These are phyloP conservation scores for Panzeria rudis DNA, from an alignment of 2,888 invertebrate species.

Conservation along the genomic window DNA sequence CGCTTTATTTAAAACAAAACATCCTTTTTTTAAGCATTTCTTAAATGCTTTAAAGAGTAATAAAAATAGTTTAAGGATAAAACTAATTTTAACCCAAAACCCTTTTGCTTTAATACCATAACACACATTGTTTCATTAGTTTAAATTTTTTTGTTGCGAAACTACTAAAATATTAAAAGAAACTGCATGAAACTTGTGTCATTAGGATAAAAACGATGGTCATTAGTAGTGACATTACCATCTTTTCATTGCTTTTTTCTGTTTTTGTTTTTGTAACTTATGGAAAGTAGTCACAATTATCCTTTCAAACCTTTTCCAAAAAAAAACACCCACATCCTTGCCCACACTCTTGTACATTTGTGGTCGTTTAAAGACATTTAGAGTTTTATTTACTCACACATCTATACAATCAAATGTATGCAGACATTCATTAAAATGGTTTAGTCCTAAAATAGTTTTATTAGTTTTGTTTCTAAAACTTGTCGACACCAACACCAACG, in stretches of 20 bases:
- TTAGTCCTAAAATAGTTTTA: slow-evolving; percentile 61
- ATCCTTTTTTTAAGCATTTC: background rate
- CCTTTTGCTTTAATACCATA: background rate
- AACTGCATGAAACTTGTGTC: slow-evolving; percentile 77
- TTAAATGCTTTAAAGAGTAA: too few relatives aligned
- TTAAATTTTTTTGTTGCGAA: background rate
- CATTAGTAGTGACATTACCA: slow-evolving; percentile 78
- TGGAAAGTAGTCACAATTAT: slow-evolving; percentile 40
- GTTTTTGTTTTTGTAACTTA: slow-evolving; percentile 10
- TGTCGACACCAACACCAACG: slow-evolving; percentile 19
- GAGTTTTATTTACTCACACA: background rate
- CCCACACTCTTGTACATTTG: slow-evolving; percentile 1
- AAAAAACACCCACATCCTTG: background rate
- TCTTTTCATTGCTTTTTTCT: slow-evolving; percentile 34
- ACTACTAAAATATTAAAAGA: slow-evolving; percentile 41
- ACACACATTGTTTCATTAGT: slow-evolving; percentile 28
- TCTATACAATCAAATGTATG: background rate
- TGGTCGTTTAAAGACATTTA: background rate
- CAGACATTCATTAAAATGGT: slow-evolving; percentile 34
- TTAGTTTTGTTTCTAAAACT: slow-evolving; percentile 44
- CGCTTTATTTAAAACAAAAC: too few relatives aligned
- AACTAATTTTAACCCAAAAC: slow-evolving; percentile 26
- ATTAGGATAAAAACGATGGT: slow-evolving; percentile 80
- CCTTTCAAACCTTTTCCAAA: slow-evolving; percentile 9
- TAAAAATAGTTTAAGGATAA: background rate